These are phyloP conservation scores for Athalia circularis DNA, from an alignment of 2,888 invertebrate species.

Conservation along the genomic window DNA sequence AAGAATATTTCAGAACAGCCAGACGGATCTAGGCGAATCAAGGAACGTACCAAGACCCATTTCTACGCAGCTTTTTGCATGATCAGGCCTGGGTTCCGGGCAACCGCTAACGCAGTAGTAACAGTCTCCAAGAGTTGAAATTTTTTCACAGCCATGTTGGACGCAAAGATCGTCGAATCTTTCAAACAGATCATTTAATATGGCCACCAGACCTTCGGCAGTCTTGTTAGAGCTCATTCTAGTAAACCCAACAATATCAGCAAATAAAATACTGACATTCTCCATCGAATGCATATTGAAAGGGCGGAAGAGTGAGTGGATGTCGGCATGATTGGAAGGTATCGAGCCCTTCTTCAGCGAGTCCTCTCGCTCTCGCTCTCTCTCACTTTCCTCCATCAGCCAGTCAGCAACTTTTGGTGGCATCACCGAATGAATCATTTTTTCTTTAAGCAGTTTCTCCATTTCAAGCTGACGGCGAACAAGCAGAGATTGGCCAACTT, in stretches of 20 bases:
- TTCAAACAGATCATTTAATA: slow-evolving; percentile 97
- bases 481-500: slow-evolving; percentile 94
- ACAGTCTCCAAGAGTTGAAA: slow-evolving; percentile 95
- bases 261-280: slow-evolving; percentile 96
- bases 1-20: slow-evolving; percentile 21
- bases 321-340: slow-evolving; percentile 77
- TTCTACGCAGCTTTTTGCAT: slow-evolving; percentile 96
- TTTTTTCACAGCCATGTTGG: slow-evolving; percentile 95
- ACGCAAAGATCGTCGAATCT: slow-evolving; percentile 94
- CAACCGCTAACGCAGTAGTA: slow-evolving; percentile 98
- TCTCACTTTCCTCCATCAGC: slow-evolving; percentile 85
- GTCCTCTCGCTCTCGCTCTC: slow-evolving; percentile 78
- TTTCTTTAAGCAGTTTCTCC: slow-evolving; percentile 96
- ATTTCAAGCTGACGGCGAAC: slow-evolving; percentile 92
- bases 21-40: neutral
- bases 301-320: slow-evolving; percentile 91
- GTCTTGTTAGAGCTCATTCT: slow-evolving; percentile 98
- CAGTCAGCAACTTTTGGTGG: slow-evolving; percentile 94
- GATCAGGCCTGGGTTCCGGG: slow-evolving; percentile 92
- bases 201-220: slow-evolving; percentile 95
- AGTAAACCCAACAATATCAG: slow-evolving; percentile 98
- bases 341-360: slow-evolving; percentile 72
- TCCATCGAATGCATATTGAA: slow-evolving; percentile 99
- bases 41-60: slow-evolving; percentile 88
- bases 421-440: slow-evolving; percentile 99